Evolutionary conservation across 2,797 vertebrate genomes (phyloP), one percentile per base, ranked within the genome.

Genomic region (Sphaeramia orbicularis): DNA sequence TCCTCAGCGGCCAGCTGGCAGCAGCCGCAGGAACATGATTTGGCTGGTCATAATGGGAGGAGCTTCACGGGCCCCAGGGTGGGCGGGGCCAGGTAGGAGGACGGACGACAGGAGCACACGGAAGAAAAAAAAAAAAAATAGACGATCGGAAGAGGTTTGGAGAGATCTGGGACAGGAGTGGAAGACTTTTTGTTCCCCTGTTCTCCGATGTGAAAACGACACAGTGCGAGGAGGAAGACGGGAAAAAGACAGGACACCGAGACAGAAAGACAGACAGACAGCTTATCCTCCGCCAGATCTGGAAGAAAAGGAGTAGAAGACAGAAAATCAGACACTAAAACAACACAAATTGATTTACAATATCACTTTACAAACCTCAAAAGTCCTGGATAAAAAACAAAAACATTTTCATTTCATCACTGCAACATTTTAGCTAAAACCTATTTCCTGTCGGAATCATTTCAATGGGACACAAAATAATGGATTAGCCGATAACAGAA

Each of bases 221-320:
- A 89, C 87, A 85, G 86, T 87, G 87, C 38, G 66, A 89, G 82
- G 83, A 91, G 89, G 89, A 91, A 89, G 88, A 90, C 82, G 15
- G 71, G 60, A 67, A 75, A 64, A 76, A 86, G 91, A 87, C 70
- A 69, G 55, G 92, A 90, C 89, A 30, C 67, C 18, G 78, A 79
- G 91, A 59, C 77, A 53, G 84, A 24, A 76, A 68, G 86, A 38
- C 66, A 68, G 84, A 71, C 51, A 70, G 56, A 19, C 57, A 60
- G 67, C 90, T 90, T 96, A 97, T 92, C 95, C 91, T 88, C 96
- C 96, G 81, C 96, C 96, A 57, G 96, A 97, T 92, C 96, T 97
- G 95, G 84, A 95, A 95, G n/a, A 88, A 69, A 93, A 74, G 76
- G 76, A 67, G 48, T 65, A 1, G 50, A 5, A 30, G 5, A n/a